Conservation (phyloP, 2,113 vertebrate genomes). For the Corydoras sp. region DNA sequence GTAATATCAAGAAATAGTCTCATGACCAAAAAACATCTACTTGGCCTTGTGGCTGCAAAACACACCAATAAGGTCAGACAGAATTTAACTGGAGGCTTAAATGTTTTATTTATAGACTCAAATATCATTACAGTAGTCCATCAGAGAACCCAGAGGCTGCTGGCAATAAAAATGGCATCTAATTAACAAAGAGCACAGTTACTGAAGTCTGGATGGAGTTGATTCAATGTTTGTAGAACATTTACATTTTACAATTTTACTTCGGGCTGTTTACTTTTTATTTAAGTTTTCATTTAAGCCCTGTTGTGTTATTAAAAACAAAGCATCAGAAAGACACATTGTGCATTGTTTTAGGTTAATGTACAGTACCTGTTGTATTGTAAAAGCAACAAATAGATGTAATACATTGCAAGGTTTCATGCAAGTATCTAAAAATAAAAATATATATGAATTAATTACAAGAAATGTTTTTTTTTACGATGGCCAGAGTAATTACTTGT, state of each 20-base stretch:
- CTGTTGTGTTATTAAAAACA: too few relatives aligned
- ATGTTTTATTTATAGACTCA: slow-evolving; percentile 52
- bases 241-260: slow-evolving; percentile 38
- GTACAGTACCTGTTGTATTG: background rate
- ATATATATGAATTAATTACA: background rate
- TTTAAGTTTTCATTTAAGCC: too few relatives aligned
- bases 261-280: slow-evolving; percentile 32
- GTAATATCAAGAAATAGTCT: background rate
- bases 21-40: slow-evolving; percentile 2
- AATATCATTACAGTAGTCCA: slow-evolving; percentile 44
- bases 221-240: slow-evolving; percentile 33
- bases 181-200: slow-evolving; percentile 44
- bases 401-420: background rate
- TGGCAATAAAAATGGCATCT: slow-evolving; percentile 47
- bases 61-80: slow-evolving; percentile 39
- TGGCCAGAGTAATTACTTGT: background rate
- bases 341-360: background rate
- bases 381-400: background rate
- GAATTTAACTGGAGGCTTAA: slow-evolving; percentile 45
- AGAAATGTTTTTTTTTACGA: slow-evolving; percentile 3
- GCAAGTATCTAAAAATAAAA: background rate
- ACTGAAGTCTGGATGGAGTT: slow-evolving; percentile 27
- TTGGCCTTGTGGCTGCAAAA: slow-evolving; percentile 30
- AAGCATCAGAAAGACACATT: too few relatives aligned
- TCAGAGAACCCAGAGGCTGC: slow-evolving; percentile 36